A percentile compares a stretch with the other conserved stretches of the same genome.
Conservation (phyloP, 2,888 invertebrate species). For the Hartigia nigra region DNA sequence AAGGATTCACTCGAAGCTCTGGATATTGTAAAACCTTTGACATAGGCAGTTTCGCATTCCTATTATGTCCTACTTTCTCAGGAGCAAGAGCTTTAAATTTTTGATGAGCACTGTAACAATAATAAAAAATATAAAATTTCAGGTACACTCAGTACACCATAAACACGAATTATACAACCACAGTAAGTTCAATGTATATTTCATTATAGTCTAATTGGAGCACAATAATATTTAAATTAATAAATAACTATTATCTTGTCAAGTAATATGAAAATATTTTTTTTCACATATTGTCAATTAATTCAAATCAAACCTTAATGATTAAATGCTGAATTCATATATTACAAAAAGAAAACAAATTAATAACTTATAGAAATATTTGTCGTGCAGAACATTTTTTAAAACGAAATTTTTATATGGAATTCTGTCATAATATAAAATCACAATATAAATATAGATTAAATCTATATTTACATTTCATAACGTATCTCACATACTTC, state of each 20-base stretch:
- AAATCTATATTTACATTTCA: neutral
- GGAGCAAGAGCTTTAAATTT: conserved; percentile 91
- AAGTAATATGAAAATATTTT: neutral
- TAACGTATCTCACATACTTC: neutral
- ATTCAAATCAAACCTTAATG: neutral
- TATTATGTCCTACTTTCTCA: conserved; percentile 89
- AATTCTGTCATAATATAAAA: neutral
- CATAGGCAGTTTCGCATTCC: conserved; percentile 88
- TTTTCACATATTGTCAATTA: neutral
- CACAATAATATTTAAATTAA: neutral
- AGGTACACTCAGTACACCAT: neutral
- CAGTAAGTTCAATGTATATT: neutral
- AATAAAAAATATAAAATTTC: conserved; percentile 13
- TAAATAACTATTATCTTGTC: neutral
- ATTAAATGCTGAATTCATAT: too few species aligned
- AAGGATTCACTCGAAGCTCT: conserved; percentile 90
- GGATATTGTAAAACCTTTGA: conserved; percentile 87
- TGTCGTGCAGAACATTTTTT: neutral
- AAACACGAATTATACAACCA: conserved; percentile 14
- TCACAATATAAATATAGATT: neutral
- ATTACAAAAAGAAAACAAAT: too few species aligned
- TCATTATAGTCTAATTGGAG: neutral
- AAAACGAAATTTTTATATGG: neutral
- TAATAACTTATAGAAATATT: too few species aligned
- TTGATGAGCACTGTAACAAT: conserved; percentile 81